Base-by-base conservation (phyloP, 2,797 vertebrate genomes). In the Luscinia megarhynchos region DNA sequence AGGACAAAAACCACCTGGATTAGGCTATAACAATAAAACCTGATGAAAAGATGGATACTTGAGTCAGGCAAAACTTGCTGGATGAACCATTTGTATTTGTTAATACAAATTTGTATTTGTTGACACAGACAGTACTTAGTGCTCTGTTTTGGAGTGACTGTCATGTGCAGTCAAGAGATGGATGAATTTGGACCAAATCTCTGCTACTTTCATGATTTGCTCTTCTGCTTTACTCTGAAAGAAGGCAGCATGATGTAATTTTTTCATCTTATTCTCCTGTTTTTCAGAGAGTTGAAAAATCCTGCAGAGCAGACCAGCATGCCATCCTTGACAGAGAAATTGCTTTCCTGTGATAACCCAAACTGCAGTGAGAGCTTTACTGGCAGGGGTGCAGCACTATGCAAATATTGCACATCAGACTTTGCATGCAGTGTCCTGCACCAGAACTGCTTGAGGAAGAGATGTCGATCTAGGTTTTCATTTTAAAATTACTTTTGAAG, bases 401-500 rank as follows among this genome's bases (percentile, higher is more conserved):
- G 73, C 91, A 88, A 91, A 92, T 76, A 36, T 0, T 59, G 66
- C 73, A 84, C 62, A 78, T 21, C 73, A 59, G 58, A 19, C 23
- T 57, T 73, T 53, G 36, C 41, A 32, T 11, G 41, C 55, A 78
- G 63, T 9, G 51, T 79, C 83, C 77, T 81, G 53, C 45, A 70
- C 29, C 55, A 86, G 62, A 79, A 72, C 54, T 59, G 55, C 82
- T 53, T 50, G 59, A 63, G 3, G 2, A 89, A 66, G 74, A 46
- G 53, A 66, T 43, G 54, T 48, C 26, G 4, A 86, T 81, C 19
- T 38, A 63, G 69, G 84, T 78, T 87, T 81, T 55, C 1, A 48
- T 86, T 93, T 75, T 70, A 5, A 63, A 83, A 79, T 74, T 48
- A 30, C 62, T 84, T 94, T 34, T 82, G 38, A 86, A 94, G 73